phyloP scores from a whole-genome alignment of 1,140 invertebrate genomes.

The Drosophila sulfurigaster region DNA sequence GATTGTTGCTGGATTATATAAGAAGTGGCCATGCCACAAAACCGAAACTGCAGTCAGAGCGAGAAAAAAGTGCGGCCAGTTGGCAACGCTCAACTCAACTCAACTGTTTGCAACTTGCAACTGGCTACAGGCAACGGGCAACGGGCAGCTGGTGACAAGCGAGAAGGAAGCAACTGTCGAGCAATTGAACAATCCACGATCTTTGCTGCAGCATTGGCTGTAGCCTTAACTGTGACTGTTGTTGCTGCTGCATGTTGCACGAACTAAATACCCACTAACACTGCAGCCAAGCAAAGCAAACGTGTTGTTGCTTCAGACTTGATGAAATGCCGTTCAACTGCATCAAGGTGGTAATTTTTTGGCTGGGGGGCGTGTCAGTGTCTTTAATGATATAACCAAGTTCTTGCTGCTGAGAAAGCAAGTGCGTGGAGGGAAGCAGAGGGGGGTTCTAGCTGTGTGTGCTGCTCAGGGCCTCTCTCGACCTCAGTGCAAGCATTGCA shows the following conservation, averaged over 20 bases:
- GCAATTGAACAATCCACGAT: constrained; percentile 26
- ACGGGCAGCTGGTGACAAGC: constrained; percentile 42
- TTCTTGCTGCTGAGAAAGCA: constrained; percentile 55
- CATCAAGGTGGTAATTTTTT: constrained; percentile 49
- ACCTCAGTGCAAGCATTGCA: constrained; percentile 68
- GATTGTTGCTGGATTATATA: constrained; percentile 79
- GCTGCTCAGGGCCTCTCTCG: constrained; percentile 57
- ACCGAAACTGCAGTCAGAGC: constrained; percentile 54
- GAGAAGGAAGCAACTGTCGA: constrained; percentile 69
- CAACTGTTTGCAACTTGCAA: neutral
- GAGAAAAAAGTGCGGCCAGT: constrained; percentile 42
- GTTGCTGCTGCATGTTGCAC: constrained; percentile 63
- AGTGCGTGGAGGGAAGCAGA: neutral
- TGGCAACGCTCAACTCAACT: constrained; percentile 14
- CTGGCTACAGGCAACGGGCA: neutral
- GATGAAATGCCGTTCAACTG: constrained; percentile 58
- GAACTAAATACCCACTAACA: constrained; percentile 78
- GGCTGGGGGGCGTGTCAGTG: constrained; percentile 23
- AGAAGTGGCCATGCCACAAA: constrained; percentile 82
- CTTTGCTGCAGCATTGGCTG: constrained; percentile 4
- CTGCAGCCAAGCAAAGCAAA: constrained; percentile 15
- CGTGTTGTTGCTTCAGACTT: constrained; percentile 20
- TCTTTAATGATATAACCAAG: constrained; percentile 37
- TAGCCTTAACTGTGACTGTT: neutral
- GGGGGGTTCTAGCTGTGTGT: neutral